Base-by-base conservation (phyloP, 2,113 vertebrate genomes). In the Marcusenius ussheri region DNA sequence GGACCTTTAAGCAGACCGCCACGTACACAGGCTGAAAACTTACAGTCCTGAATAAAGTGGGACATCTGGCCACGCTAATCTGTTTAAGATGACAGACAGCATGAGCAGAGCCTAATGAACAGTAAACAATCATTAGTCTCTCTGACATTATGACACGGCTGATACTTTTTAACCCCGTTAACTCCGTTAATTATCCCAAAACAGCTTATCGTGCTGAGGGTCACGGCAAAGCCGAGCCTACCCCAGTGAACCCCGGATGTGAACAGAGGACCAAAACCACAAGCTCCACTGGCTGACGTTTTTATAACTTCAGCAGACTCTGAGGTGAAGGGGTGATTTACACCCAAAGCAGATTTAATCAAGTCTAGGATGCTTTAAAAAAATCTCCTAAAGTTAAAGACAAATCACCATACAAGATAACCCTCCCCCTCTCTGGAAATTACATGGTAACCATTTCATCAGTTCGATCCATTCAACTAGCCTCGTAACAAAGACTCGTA, bases 71-170 rank as follows among this genome's bases (percentile, higher is more conserved):
- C 93, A 47, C 35, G 86, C 21, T 93, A 95, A 95, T 95, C 94
- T 93, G 93, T 93, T 95, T 95, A 94, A 91, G 90, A 91, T 70
- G 86, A 89, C 80, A 17, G 77, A 89, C 87, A 84, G 83, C n/a
- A 56, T 46, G 83, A 83, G 53, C 49, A 42, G 46, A 80, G 90
- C 90, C 89, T 87, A 91, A 90, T 85, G 49, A 45, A 92, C 92
- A 89, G 88, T 91, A 90, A 91, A 11, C 66, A 91, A 91, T 92
- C 91, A 88, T 88, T 93, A 92, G 90, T 91, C 87, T 93, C 89
- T 93, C 91, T 94, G 94, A 94, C 93, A 93, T 93, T 93, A 92
- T 95, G 93, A 94, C 94, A 93, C 91, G 87, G 93, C 92, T 93
- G 93, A 94, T 95, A 94, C 93, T 91, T 93, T 90, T 94, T 91